Evolutionary conservation across 2,888 invertebrate species (phyloP).

Genomic region (Acrobasis repandana): DNA sequence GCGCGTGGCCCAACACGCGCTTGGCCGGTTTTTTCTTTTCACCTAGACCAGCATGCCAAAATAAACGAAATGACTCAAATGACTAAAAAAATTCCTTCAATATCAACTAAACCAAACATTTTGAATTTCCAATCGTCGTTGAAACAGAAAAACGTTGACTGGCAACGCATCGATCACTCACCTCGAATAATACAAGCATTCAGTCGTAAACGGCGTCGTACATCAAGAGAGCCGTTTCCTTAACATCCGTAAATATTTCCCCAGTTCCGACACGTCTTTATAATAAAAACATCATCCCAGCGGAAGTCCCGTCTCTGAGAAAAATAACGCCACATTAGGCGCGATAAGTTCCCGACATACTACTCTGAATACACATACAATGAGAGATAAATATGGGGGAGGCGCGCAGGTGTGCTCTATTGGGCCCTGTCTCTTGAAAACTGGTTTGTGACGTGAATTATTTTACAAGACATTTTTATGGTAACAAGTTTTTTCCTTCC

Average conservation of each 20-base stretch:
- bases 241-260: conserved; percentile 69
- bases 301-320: conserved; percentile 44
- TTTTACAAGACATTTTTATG: too few species aligned
- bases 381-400: conserved; percentile 63
- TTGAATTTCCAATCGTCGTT: not conserved
- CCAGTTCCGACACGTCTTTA: conserved; percentile 67
- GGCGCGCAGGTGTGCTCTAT: conserved; percentile 69
- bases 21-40: too few species aligned
- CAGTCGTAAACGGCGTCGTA: conserved; percentile 59
- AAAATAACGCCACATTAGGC: conserved; percentile 67
- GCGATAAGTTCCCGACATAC: conserved; percentile 71
- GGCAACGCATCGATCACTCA: conserved; percentile 46
- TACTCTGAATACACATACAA: conserved; percentile 64
- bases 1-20: too few species aligned
- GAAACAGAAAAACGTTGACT: conserved; percentile 6
- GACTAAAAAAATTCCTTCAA: not conserved
- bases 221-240: conserved; percentile 56
- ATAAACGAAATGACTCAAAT: too few species aligned
- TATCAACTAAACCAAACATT: not conserved
- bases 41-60: too few species aligned
- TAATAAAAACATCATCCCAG: conserved; percentile 77
- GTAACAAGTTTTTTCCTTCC: too few species aligned
- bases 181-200: conserved; percentile 52
- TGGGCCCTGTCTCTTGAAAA: conserved; percentile 64
- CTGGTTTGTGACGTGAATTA: too few species aligned